phyloP scores from a whole-genome alignment of 1,140 invertebrate genomes.

The Drosophila pectinifera region DNA sequence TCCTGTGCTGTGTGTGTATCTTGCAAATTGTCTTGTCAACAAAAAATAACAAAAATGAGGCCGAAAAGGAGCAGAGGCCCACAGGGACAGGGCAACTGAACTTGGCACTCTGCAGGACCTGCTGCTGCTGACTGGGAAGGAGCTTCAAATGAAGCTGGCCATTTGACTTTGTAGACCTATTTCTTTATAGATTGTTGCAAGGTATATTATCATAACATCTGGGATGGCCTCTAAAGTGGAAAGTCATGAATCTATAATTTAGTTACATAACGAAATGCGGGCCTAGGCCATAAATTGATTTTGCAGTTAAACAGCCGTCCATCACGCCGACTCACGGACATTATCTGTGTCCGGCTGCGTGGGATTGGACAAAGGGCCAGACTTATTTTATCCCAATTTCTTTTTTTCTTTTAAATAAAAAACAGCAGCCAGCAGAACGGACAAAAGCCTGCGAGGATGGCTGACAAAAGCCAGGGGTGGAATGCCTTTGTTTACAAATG shows the following conservation, averaged over 20 bases:
- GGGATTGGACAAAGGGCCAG: conserved; percentile 17
- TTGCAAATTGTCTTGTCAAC: conserved; percentile 64
- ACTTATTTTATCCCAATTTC: conserved; percentile 19
- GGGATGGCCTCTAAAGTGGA: conserved; percentile 7
- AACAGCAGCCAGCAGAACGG: conserved; percentile 8
- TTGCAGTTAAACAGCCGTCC: conserved; percentile 34
- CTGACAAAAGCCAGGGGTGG: conserved; percentile 36
- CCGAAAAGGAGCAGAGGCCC: conserved; percentile 8
- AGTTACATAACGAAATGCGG: conserved; percentile 28
- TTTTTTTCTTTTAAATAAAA: conserved; percentile 9
- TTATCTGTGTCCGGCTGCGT: conserved; percentile 31
- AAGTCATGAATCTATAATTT: conserved; percentile 45
- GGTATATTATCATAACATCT: conserved; percentile 10
- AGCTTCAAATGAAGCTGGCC: conserved; percentile 50
- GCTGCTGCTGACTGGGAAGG: conserved; percentile 20
- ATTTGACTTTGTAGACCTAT: neutral
- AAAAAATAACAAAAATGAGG: conserved; percentile 32
- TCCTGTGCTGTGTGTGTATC: conserved; percentile 30
- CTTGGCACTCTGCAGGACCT: conserved; percentile 19
- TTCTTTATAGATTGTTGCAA: conserved; percentile 8
- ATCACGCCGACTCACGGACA: conserved; percentile 36
- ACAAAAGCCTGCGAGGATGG: conserved; percentile 32
- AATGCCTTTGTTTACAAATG: conserved; percentile 48
- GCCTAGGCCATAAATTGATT: conserved; percentile 30
- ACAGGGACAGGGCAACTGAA: conserved; percentile 27